These are phyloP conservation scores for Atta colombica DNA, from an alignment of 1,140 invertebrate species.

Conservation along the genomic window DNA sequence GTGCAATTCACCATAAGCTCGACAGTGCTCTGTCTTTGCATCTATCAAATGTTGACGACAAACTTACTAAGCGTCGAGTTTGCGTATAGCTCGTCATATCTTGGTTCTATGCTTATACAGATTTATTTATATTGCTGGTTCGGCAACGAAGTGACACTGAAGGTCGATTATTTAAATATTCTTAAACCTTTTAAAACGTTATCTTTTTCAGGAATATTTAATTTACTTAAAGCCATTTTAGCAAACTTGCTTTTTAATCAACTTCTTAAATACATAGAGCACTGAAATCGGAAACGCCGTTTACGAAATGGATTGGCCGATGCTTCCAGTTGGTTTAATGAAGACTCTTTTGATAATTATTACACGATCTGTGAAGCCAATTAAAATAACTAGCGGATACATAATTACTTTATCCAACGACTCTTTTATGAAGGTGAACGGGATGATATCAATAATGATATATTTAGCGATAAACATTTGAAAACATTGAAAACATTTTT, in stretches of 20 bases:
- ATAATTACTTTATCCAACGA: constrained; percentile 72
- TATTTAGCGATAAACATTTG: neutral
- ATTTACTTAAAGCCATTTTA: neutral
- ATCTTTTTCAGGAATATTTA: neutral
- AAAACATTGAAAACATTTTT: neutral
- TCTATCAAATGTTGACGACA: constrained; percentile 75
- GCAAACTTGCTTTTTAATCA: neutral
- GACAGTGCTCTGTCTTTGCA: constrained; percentile 64
- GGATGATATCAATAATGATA: neutral
- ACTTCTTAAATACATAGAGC: constrained; percentile 56
- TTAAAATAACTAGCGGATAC: constrained; percentile 70
- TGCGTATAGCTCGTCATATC: constrained; percentile 63
- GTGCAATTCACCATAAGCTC: constrained; percentile 71
- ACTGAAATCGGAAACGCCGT: constrained; percentile 64
- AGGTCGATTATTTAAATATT: constrained; percentile 78
- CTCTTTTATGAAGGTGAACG: constrained; percentile 73
- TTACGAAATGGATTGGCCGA: constrained; percentile 78
- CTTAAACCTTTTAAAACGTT: neutral
- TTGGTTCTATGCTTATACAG: constrained; percentile 75
- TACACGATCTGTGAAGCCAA: constrained; percentile 54
- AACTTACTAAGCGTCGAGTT: constrained; percentile 82
- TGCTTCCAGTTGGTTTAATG: constrained; percentile 53
- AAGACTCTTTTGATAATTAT: constrained; percentile 73
- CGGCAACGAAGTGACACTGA: constrained; percentile 87
- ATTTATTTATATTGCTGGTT: constrained; percentile 88